phyloP scores from a whole-genome alignment of 1,140 invertebrate genomes.

The Trichomalopsis sarcophagae region DNA sequence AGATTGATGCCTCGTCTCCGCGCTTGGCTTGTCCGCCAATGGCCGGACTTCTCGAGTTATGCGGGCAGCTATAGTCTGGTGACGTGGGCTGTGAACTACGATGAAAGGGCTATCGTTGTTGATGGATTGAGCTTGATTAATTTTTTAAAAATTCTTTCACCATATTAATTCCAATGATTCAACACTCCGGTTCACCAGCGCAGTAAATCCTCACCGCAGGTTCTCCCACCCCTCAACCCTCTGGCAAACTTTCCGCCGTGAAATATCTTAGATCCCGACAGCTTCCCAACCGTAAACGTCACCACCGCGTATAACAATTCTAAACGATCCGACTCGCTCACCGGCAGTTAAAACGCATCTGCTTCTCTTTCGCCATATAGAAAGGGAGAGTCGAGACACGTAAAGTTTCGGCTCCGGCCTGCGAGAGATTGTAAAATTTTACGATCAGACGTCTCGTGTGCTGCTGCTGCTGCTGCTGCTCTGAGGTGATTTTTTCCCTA shows the following conservation, averaged over 20 bases:
- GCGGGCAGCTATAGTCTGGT: too few relatives aligned
- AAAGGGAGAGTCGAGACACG: background rate
- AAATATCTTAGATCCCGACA: background rate
- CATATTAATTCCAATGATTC: background rate
- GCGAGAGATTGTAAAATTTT: slow-evolving; percentile 16
- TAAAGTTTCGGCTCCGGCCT: background rate
- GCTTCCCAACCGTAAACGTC: background rate
- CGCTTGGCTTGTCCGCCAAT: background rate
- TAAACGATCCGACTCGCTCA: background rate
- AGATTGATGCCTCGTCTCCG: background rate
- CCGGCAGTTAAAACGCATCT: background rate
- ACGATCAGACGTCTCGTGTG: background rate
- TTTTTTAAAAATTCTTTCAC: too few relatives aligned
- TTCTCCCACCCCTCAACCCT: background rate
- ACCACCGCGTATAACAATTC: background rate
- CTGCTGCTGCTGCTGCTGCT: background rate
- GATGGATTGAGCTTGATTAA: too few relatives aligned
- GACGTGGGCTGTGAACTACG: too few relatives aligned
- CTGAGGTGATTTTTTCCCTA: background rate
- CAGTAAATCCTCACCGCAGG: background rate
- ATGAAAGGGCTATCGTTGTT: too few relatives aligned
- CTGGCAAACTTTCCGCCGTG: background rate
- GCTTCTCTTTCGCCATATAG: background rate
- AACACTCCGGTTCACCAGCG: background rate
- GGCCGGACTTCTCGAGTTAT: slow-evolving; percentile 8